These are phyloP conservation scores for Idaea dimidiata DNA, from an alignment of 2,888 invertebrate species.

Conservation along the genomic window DNA sequence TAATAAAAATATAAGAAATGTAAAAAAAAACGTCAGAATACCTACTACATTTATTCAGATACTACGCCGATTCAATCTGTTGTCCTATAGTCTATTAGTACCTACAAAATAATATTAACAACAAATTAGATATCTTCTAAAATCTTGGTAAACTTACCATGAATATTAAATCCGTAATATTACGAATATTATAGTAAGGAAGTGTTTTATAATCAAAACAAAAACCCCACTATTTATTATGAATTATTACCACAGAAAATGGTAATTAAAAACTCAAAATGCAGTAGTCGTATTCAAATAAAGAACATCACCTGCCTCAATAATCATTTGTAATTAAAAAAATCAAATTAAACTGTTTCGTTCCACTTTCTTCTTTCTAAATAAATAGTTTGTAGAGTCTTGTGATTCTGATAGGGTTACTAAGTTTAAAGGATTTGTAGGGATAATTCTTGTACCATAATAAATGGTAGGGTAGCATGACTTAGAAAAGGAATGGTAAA, in stretches of 20 bases:
- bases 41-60: too few relatives aligned
- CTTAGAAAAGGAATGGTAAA: too few relatives aligned
- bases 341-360: conserved; percentile 23
- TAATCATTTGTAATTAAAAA: conserved; percentile 17
- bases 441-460: background rate
- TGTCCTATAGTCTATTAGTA: too few relatives aligned
- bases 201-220: too few relatives aligned
- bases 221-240: background rate
- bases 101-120: too few relatives aligned
- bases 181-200: too few relatives aligned
- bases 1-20: too few relatives aligned
- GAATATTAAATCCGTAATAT: too few relatives aligned
- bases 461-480: background rate
- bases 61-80: too few relatives aligned
- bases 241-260: background rate
- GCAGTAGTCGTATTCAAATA: conserved; percentile 3
- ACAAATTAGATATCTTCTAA: too few relatives aligned
- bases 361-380: conserved; percentile 20
- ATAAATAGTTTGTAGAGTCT: conserved; percentile 19
- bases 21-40: too few relatives aligned
- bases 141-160: too few relatives aligned
- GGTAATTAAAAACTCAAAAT: background rate
- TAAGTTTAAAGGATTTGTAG: background rate
- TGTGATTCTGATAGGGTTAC: background rate
- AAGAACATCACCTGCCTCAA: conserved; percentile 8